A percentile compares a stretch with the other conserved stretches of the same genome.
These are phyloP conservation scores for Addax nasomaculatus DNA, from an alignment of 2,113 vertebrate genomes.

Conservation along the genomic window DNA sequence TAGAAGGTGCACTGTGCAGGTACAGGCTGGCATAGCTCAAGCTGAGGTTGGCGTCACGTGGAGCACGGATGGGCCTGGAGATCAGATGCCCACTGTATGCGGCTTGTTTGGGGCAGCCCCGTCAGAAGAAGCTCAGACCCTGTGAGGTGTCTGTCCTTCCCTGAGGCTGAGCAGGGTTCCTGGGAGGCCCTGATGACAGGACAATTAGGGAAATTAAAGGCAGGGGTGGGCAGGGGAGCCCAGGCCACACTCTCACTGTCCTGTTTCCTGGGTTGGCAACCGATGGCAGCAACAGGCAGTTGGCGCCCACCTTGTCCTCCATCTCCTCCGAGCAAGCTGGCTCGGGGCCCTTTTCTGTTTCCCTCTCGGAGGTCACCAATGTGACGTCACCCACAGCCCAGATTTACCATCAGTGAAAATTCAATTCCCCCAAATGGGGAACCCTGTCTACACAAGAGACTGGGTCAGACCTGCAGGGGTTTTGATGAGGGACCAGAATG, in stretches of 20 bases:
- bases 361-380: not conserved
- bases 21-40: not conserved
- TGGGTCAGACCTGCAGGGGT: not conserved
- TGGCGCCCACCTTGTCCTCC: not conserved
- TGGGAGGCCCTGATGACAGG: not conserved
- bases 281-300: not conserved
- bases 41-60: rapidly evolving
- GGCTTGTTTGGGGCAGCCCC: not conserved
- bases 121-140: not conserved
- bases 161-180: not conserved
- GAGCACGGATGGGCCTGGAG: not conserved
- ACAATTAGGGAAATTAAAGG: not conserved
- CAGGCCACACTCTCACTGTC: not conserved
- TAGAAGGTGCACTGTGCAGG: not conserved
- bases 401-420: not conserved
- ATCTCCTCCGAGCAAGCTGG: not conserved
- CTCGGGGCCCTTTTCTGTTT: not conserved
- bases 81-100: not conserved
- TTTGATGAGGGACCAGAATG: not conserved
- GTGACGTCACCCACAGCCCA: not conserved
- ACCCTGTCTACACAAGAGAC: not conserved
- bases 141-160: not conserved
- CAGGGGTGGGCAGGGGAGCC: not conserved
- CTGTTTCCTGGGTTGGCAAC: not conserved
- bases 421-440: not conserved